Percentiles rank a stretch among this genome's conserved stretches.
These are phyloP conservation scores for Sminthopsis crassicaudata DNA, from an alignment of 2,113 vertebrate genomes.

Conservation along the genomic window DNA sequence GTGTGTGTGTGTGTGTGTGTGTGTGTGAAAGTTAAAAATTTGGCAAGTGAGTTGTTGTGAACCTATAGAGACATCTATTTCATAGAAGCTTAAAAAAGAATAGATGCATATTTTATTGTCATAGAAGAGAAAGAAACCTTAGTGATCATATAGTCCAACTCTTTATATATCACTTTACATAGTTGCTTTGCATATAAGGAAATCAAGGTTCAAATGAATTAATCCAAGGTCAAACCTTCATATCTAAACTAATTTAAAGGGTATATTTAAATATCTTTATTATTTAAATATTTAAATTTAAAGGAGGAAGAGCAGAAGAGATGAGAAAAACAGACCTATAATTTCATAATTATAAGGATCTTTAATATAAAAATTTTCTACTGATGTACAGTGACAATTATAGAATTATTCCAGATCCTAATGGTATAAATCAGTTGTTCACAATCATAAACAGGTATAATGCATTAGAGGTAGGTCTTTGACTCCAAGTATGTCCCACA, in stretches of 20 bases:
- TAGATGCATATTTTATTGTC: background rate
- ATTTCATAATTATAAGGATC: background rate
- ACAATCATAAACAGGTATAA: background rate
- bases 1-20: too few species aligned
- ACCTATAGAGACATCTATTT: background rate
- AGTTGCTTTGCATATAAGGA: background rate
- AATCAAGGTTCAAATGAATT: background rate
- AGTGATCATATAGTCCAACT: background rate
- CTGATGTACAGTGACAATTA: background rate
- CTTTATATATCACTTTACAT: background rate
- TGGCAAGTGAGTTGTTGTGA: background rate
- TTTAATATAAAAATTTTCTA: background rate
- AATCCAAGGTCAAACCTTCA: background rate
- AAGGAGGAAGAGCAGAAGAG: background rate
- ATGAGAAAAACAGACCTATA: rapidly evolving
- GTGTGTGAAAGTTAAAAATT: background rate
- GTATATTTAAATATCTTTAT: background rate
- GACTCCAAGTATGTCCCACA: background rate
- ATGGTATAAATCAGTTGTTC: background rate
- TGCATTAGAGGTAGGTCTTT: background rate
- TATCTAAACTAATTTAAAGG: background rate
- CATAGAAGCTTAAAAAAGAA: background rate
- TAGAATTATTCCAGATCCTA: background rate
- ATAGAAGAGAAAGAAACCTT: background rate
- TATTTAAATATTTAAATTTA: too few species aligned